Percentiles rank a stretch among this genome's conserved stretches.
These are phyloP conservation scores for Poicephalus meyeri DNA, from an alignment of 2,113 vertebrate genomes.

Conservation along the genomic window DNA sequence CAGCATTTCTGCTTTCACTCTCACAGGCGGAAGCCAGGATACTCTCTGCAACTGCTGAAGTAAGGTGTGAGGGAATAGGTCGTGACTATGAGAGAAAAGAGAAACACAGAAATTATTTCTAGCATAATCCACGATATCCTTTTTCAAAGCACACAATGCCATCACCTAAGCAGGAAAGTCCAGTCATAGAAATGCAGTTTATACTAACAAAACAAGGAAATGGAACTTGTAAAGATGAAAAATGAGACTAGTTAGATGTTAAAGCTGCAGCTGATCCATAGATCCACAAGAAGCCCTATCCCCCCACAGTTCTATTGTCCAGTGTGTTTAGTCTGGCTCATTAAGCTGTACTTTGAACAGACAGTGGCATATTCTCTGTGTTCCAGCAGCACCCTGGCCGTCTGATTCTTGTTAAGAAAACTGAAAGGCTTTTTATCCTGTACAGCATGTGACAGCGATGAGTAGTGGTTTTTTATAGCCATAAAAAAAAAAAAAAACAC, in stretches of 20 bases:
- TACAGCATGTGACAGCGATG: slow-evolving; percentile 57
- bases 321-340: slow-evolving; percentile 43
- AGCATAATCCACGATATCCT: slow-evolving; percentile 4
- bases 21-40: slow-evolving; percentile 87
- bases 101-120: slow-evolving; percentile 69
- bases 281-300: slow-evolving; percentile 55
- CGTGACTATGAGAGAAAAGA: slow-evolving; percentile 80
- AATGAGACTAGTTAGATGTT: slow-evolving; percentile 77
- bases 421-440: slow-evolving; percentile 52
- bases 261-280: slow-evolving; percentile 51
- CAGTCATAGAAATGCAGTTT: slow-evolving; percentile 69
- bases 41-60: slow-evolving; percentile 88
- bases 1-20: slow-evolving; percentile 86
- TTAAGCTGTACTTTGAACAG: slow-evolving; percentile 63
- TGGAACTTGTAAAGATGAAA: slow-evolving; percentile 76
- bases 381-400: slow-evolving; percentile 61
- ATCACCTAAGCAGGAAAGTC: slow-evolving; percentile 43
- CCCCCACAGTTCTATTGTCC: slow-evolving; percentile 43
- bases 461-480: slow-evolving; percentile 56
- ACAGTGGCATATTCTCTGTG: slow-evolving; percentile 57
- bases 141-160: slow-evolving; percentile 26
- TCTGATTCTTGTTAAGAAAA: slow-evolving; percentile 66
- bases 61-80: slow-evolving; percentile 87
- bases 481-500: neutral
- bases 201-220: slow-evolving; percentile 72